A percentile compares a stretch with the other conserved stretches of the same genome.
These are phyloP conservation scores for Troglohyphantes excavatus DNA, from an alignment of 2,888 invertebrate species.

Conservation along the genomic window DNA sequence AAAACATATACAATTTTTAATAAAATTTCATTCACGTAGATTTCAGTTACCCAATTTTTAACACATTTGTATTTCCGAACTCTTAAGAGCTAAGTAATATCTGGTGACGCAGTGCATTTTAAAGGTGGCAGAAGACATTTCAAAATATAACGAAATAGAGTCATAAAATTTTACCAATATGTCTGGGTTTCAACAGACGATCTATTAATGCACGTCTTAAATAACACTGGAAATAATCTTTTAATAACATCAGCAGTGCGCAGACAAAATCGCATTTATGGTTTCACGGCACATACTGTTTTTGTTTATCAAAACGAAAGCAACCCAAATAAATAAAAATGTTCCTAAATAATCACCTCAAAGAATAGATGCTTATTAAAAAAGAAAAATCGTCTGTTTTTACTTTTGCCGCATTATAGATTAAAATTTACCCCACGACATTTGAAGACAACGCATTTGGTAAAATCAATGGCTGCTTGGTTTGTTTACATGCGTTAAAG, in stretches of 20 bases:
- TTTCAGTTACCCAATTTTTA: not conserved
- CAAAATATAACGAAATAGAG: not conserved
- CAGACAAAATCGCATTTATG: constrained; percentile 61
- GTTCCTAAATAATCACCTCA: not conserved
- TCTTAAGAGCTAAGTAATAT: not conserved
- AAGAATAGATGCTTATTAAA: not conserved
- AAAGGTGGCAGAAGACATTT: not conserved
- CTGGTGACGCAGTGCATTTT: constrained; percentile 9
- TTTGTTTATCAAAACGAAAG: constrained; percentile 46
- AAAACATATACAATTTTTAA: too few relatives aligned
- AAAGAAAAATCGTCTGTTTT: not conserved
- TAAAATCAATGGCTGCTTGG: constrained; percentile 71
- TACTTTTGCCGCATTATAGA: not conserved
- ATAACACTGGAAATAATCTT: not conserved
- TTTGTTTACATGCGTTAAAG: constrained; percentile 75
- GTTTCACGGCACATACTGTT: constrained; percentile 65
- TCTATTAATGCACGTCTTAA: not conserved
- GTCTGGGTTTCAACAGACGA: not conserved
- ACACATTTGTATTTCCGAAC: not conserved
- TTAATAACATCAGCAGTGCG: constrained; percentile 73
- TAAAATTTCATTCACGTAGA: too few relatives aligned
- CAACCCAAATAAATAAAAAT: not conserved
- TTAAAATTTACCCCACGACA: constrained; percentile 2
- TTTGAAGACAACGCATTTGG: constrained; percentile 46
- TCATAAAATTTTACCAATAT: not conserved